These are phyloP conservation scores for Athene cunicularia DNA, from an alignment of 2,113 vertebrate species.

Conservation along the genomic window DNA sequence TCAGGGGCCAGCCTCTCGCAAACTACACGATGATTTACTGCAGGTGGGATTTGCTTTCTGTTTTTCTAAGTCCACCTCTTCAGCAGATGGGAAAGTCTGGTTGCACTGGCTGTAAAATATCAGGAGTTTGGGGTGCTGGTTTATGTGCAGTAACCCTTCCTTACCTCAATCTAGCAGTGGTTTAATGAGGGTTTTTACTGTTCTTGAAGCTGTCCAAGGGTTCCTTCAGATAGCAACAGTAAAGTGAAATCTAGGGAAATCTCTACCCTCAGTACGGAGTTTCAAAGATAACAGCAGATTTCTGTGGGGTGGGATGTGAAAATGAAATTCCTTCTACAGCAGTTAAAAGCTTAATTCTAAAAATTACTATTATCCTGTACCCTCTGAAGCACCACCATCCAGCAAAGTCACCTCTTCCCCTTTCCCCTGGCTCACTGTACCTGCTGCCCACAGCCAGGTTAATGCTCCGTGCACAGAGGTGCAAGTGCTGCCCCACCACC, in stretches of 20 bases:
- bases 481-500: not conserved
- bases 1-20: not conserved
- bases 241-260: not conserved
- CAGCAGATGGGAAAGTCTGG: not conserved
- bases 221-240: not conserved
- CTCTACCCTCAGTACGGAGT: not conserved
- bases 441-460: rapidly evolving
- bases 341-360: not conserved
- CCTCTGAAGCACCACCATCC: not conserved
- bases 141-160: not conserved
- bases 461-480: rapidly evolving
- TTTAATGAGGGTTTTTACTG: not conserved
- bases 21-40: not conserved
- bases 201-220: not conserved
- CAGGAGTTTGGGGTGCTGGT: not conserved
- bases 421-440: too few species aligned
- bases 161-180: not conserved
- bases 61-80: not conserved
- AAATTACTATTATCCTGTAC: not conserved
- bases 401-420: not conserved
- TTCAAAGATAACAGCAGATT: not conserved
- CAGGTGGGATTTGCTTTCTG: not conserved
- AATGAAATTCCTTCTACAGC: not conserved
- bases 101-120: not conserved
- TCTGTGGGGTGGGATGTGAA: not conserved